phyloP scores from a whole-genome alignment of 2,888 invertebrate genomes.

The Lumbricus terrestris region DNA sequence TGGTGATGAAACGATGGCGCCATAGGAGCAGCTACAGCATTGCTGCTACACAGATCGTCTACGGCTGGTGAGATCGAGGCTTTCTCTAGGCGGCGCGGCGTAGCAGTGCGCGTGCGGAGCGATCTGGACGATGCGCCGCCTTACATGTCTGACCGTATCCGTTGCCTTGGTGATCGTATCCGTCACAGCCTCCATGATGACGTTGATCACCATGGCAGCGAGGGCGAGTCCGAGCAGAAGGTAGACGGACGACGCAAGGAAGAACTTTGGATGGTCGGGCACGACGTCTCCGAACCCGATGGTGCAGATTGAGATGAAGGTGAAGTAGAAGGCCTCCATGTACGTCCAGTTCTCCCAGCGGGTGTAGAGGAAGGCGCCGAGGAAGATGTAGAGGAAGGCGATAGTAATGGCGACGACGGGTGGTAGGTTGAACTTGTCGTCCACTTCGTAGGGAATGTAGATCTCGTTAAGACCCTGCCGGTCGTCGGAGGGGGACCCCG shows the following conservation, averaged over 20 bases:
- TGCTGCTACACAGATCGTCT: background rate
- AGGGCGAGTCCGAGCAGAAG: slow-evolving; percentile 89
- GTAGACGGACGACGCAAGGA: slow-evolving; percentile 89
- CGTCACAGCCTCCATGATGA: slow-evolving; percentile 58
- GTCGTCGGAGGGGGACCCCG: background rate
- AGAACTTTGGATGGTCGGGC: slow-evolving; percentile 79
- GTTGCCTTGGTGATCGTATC: slow-evolving; percentile 45
- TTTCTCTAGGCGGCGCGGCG: background rate
- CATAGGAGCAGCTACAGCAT: too few relatives aligned
- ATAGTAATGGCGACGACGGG: slow-evolving; percentile 83
- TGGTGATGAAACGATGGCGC: background rate
- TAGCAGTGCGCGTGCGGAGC: background rate
- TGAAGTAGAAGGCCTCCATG: slow-evolving; percentile 91
- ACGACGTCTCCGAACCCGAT: slow-evolving; percentile 94
- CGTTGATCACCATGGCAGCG: slow-evolving; percentile 92
- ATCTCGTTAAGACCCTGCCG: slow-evolving; percentile 21
- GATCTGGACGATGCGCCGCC: background rate
- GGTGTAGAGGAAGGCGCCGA: slow-evolving; percentile 77
- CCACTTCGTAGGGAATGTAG: slow-evolving; percentile 24
- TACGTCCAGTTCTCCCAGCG: slow-evolving; percentile 73
- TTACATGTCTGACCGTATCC: slow-evolving; percentile 38
- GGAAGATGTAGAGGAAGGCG: slow-evolving; percentile 79
- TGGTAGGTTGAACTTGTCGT: slow-evolving; percentile 86
- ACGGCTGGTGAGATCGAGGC: background rate
- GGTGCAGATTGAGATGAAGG: slow-evolving; percentile 93